Conservation (phyloP, 2,888 invertebrate genomes). For the Rapana venosa region DNA sequence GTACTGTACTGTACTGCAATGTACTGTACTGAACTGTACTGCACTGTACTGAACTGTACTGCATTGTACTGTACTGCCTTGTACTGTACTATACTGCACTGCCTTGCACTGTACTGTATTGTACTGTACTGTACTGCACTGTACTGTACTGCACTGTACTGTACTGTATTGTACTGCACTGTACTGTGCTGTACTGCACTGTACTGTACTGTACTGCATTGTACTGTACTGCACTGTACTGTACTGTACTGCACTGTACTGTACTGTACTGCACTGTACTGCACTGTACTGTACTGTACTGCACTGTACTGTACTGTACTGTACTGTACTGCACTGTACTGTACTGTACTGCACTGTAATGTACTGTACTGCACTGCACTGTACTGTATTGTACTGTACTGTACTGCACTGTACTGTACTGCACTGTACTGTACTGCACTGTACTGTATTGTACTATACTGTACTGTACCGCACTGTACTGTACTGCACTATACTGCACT, state of each 20-base stretch:
- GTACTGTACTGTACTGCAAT: constrained; percentile 25
- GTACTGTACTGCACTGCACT: constrained; percentile 8
- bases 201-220: neutral
- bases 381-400: neutral
- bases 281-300: constrained; percentile 3
- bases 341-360: constrained; percentile 8
- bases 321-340: neutral
- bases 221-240: constrained; percentile 10
- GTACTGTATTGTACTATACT: constrained; percentile 1
- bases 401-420: neutral
- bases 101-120: constrained; percentile 2
- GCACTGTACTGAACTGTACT: constrained; percentile 47
- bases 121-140: constrained; percentile 22
- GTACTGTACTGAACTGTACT: constrained; percentile 25
- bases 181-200: neutral
- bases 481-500: neutral
- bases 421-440: neutral
- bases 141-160: constrained; percentile 15
- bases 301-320: constrained; percentile 9
- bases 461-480: neutral
- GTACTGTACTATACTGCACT: constrained; percentile 11
- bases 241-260: constrained; percentile 24
- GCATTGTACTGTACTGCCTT: constrained; percentile 15
- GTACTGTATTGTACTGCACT: neutral
- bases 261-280: constrained; percentile 15